These are phyloP conservation scores for fruit fly (Drosophila melanogaster) DNA, from an alignment of 1,140 invertebrate species.

Conservation along the genomic window Release_6_plus_ISO1_MT NT_033777.3:13220501-13221000, in stretches of 20 bases:
- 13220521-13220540: constrained; percentile 15
- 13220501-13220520: constrained; percentile 15
- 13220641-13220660: background rate
- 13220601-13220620: background rate
- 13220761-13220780: too few relatives aligned
- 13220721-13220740: too few relatives aligned
- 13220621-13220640: background rate
- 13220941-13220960: constrained; percentile 46
- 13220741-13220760: too few relatives aligned
- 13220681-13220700: too few relatives aligned
- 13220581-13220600: constrained; percentile 15
- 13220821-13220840: too few relatives aligned
- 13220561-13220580: constrained; percentile 12
- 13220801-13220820: background rate
- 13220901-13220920: constrained; percentile 12
- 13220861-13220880: constrained; percentile 15
- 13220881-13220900: background rate
- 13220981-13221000: constrained; percentile 50
- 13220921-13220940: constrained; percentile 25
- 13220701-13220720: too few relatives aligned
- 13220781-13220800: background rate
- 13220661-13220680: too few relatives aligned
- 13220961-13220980: constrained; percentile 39
- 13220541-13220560: constrained; percentile 3
- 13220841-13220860: background rate